Evolutionary conservation across 2,113 vertebrate genomes (phyloP).

Genomic region (Tychaedon coryphoeus): DNA sequence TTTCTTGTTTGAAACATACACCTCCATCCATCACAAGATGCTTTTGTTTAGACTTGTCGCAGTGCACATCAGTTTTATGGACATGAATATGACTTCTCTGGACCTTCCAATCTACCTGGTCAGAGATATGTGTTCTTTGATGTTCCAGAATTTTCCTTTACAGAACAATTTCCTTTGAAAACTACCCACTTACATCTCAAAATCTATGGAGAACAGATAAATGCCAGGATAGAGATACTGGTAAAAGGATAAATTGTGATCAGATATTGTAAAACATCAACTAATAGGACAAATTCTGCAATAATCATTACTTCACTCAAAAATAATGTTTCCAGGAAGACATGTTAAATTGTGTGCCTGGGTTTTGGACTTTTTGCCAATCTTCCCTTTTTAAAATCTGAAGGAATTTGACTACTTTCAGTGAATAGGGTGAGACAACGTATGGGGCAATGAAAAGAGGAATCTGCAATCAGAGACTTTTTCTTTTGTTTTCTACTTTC

Average conservation of each 20-base stretch:
- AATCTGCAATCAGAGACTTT: not conserved
- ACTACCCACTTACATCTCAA: not conserved
- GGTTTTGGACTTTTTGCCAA: not conserved
- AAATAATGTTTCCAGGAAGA: not conserved
- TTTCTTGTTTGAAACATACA: not conserved
- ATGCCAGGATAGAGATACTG: not conserved
- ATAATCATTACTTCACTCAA: not conserved
- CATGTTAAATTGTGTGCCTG: accelerated
- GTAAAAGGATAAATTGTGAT: not conserved
- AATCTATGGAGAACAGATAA: not conserved
- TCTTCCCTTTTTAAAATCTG: not conserved
- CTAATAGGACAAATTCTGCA: not conserved
- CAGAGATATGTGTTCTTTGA: not conserved
- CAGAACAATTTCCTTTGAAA: not conserved
- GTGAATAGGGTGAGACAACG: not conserved
- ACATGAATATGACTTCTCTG: not conserved
- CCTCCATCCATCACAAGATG: not conserved
- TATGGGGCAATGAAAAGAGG: not conserved
- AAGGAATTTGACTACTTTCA: not conserved
- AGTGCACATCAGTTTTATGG: not conserved
- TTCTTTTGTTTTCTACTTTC: not conserved
- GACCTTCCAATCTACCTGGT: not conserved
- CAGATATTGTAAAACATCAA: not conserved
- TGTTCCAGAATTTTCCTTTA: not conserved
- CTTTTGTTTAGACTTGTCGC: not conserved